Base-by-base conservation (phyloP, 1,140 invertebrate species). In the Heliothis subflexa region DNA sequence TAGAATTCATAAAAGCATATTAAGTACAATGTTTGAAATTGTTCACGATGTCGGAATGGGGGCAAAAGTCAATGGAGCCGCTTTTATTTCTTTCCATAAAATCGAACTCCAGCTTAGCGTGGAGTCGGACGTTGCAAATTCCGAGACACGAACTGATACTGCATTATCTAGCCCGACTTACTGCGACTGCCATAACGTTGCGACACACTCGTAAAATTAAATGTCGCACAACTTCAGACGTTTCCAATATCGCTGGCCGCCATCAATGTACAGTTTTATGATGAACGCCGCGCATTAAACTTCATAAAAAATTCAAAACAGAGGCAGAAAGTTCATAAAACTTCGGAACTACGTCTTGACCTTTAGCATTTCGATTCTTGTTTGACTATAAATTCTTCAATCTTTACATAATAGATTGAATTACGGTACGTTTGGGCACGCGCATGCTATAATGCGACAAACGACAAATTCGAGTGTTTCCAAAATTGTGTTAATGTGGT, bases 241-340 rank as follows among this genome's bases (percentile, higher is more conserved):
- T 14, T 47, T 11, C 55, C 55, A 68, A 68, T 61, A 59, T 28
- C n/a, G 40, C 55, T 61, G 61, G 55, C 14, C 18, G 55, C 45
- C 16, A 68, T 73, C 33, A 61, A 25, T 18, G 33, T 59, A 73
- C 7, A 49, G 21, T 13, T 61, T 73, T 73, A 73, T 73, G 55
- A 73, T 49, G 45, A 25, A 73, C 12, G 9, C 7, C 16, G 55
- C 4, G 33, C 54, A 49, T 73, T 73, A 61, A 14, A 47, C 40
- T 13, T n/a, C 3, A 61, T 73, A 61, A 73, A 73, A 73, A 59
- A 73, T 73, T 73, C 71, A 59, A 73, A 61, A 73, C 71, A 59
- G 71, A 47, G 40, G 40, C 71, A 59, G 54, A 59, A 59, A 47
- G 54, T 47, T 49, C 64, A 49, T 73, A 73, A 73, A 61, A 61